Percentiles rank a stretch among this genome's conserved stretches.
Conservation (phyloP, 2,113 vertebrate genomes). For the Excalfactoria chinensis region DNA sequence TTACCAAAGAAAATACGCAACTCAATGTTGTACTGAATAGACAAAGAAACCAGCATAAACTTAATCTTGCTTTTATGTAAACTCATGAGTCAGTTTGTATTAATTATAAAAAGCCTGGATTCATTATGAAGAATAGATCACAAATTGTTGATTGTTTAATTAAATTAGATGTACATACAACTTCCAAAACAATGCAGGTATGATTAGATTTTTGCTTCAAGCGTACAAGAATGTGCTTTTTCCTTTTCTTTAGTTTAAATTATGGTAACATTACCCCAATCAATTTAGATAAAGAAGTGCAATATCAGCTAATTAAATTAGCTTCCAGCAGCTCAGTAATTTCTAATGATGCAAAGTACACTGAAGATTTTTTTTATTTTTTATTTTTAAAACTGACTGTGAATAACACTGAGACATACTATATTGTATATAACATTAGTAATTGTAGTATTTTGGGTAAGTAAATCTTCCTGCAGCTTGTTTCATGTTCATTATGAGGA, state of each 20-base stretch:
- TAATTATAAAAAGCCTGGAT: constrained; percentile 55
- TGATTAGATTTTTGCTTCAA: constrained; percentile 70
- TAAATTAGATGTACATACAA: constrained; percentile 44
- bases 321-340: constrained; percentile 41
- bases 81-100: not conserved
- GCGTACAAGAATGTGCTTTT: constrained; percentile 27
- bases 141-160: constrained; percentile 53
- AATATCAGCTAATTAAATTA: constrained; percentile 66
- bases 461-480: constrained; percentile 20
- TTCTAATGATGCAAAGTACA: not conserved
- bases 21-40: not conserved
- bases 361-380: not conserved
- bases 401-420: constrained; percentile 41
- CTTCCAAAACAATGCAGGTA: constrained; percentile 53
- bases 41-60: not conserved
- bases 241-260: constrained; percentile 52
- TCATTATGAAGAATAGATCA: constrained; percentile 37
- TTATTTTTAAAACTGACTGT: constrained; percentile 4
- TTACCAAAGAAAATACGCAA: not conserved
- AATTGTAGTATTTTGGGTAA: not conserved
- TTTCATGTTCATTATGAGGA: constrained; percentile 4
- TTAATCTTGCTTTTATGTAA: constrained; percentile 21
- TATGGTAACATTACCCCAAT: constrained; percentile 48
- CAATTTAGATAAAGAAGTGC: constrained; percentile 62
- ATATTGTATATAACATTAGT: not conserved